Evolutionary conservation across 2,888 invertebrate species (phyloP), one percentile per base, ranked within the genome.

Genomic region (Volucella zonaria): DNA sequence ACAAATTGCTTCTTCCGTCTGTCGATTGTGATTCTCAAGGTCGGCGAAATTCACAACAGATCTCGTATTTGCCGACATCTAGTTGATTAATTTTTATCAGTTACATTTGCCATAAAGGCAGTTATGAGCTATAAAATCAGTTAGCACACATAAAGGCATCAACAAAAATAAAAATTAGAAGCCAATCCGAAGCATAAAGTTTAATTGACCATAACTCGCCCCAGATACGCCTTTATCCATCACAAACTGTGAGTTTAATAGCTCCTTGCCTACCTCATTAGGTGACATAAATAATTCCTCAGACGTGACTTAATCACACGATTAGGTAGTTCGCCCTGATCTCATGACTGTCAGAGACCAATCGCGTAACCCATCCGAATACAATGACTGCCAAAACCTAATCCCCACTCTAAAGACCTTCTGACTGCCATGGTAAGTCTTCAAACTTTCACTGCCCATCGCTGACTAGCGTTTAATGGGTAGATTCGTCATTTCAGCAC

Each of bases 251-350:
- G 8, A 56, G 43, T 31, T 15, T 31, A n/a, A 58, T 47, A 9
- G 45, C 10, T 38, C 8, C 2, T 8, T 43, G 3, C 23, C 18
- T 42, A 12, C 14, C 52, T 58, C 10, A 43, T 51, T 45, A 52
- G 51, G 23, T 47, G 68, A 43, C 62, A 68, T 75, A 52, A 52
- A 58, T 70, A 66, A 75, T 81, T 59, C 40, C 40, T 43, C 12
- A 43, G 66, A 79, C 75, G 81, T 70, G 75, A 81, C 81, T 75
- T 70, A 52, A 75, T 70, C 70, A 64, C 58, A 75, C 62, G 23
- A 18, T 18, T 62, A 51, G 12, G 40, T 45, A 66, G 51, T 66
- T 70, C 43, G 15, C 40, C 51, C 38, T 51, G 62, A 62, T 59
- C 51, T 18, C 8, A 71, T 67, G 15, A 38, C 40, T 68, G 40